phyloP scores from a whole-genome alignment of 2,113 vertebrate species.

The Chinchilla lanigera region DNA sequence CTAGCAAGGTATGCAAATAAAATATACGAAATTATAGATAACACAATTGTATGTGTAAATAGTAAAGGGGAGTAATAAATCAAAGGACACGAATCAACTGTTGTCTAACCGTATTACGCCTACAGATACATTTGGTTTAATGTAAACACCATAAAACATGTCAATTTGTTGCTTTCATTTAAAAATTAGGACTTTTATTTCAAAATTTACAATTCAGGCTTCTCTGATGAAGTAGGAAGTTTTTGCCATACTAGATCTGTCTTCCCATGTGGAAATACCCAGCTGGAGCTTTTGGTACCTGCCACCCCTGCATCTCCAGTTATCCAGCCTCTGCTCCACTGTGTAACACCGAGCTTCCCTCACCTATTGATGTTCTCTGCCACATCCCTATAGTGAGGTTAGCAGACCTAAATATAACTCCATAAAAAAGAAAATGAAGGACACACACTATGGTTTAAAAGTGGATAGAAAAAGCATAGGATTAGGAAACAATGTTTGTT shows the following conservation, averaged over 20 bases:
- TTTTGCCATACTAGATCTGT: neutral
- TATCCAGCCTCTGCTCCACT: neutral
- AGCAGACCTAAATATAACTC: neutral
- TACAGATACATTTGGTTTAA: neutral
- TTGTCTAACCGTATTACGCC: neutral
- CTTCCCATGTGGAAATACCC: neutral
- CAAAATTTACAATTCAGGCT: neutral
- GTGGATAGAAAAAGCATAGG: neutral
- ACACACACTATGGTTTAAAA: neutral
- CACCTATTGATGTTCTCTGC: neutral
- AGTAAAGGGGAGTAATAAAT: neutral
- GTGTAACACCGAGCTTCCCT: neutral
- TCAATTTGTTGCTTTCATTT: neutral
- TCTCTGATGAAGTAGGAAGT: neutral
- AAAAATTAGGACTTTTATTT: neutral
- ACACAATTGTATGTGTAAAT: neutral
- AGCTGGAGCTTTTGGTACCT: too few relatives aligned
- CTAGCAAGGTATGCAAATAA: neutral
- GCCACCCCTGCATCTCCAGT: rapidly evolving
- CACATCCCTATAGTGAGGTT: neutral
- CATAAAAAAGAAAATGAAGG: neutral
- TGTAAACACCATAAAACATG: neutral
- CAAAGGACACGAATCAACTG: neutral
- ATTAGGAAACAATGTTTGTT: neutral
- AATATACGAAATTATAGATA: neutral